Evolutionary conservation across 2,113 vertebrate species (phyloP).

Genomic region (Numenius arquata): DNA sequence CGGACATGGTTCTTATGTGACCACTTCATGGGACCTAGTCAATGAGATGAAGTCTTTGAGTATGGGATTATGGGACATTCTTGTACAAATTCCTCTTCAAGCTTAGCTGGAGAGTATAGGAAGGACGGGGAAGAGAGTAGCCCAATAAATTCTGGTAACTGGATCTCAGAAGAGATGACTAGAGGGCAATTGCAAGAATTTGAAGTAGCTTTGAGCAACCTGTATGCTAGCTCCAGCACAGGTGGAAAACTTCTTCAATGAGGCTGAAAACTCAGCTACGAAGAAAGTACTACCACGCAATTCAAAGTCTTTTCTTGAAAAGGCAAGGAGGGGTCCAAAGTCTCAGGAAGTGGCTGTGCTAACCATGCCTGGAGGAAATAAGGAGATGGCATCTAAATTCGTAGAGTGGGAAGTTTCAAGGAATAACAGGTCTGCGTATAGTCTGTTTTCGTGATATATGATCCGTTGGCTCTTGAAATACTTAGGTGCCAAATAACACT

Average conservation of each 20-base stretch:
- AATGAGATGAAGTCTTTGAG: not conserved
- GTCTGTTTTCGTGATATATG: not conserved
- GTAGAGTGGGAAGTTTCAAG: not conserved
- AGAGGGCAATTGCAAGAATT: not conserved
- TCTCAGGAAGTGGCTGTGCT: not conserved
- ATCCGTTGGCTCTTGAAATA: not conserved
- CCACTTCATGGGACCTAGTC: not conserved
- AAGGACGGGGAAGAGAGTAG: not conserved
- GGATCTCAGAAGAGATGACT: not conserved
- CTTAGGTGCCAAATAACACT: not conserved
- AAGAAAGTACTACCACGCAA: not conserved
- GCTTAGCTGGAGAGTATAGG: not conserved
- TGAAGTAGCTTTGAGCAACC: not conserved
- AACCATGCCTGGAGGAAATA: not conserved
- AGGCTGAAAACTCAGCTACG: not conserved
- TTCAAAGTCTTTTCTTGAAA: not conserved
- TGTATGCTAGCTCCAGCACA: not conserved
- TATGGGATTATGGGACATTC: not conserved
- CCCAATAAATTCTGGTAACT: not conserved
- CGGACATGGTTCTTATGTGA: not conserved
- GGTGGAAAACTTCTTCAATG: not conserved
- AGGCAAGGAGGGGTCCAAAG: not conserved
- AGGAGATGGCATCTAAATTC: not conserved
- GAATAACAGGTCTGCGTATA: not conserved
- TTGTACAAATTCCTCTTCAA: not conserved